Evolutionary conservation across 2,888 invertebrate species (phyloP), one percentile per base, ranked within the genome.

Genomic region (Drosophila borealis): DNA sequence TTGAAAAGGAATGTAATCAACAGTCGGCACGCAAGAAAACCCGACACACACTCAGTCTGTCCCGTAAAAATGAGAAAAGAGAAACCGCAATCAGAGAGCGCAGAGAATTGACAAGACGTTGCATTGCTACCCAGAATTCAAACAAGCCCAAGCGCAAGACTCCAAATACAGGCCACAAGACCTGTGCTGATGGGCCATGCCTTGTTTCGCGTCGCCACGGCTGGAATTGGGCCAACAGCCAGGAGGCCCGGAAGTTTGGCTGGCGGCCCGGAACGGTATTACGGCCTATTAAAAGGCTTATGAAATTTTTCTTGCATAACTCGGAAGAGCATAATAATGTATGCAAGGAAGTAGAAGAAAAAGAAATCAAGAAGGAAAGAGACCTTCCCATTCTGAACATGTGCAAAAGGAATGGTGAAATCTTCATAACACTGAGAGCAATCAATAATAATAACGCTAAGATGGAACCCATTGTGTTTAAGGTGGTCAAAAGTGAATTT

Each of bases 151-250:
- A 9, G 0, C 25, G 92, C 0, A 92, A 93, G 13, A 90, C 93
- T 2, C 33, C 39, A 0, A 41, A 19, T 11, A 0, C 6, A 94
- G 0, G 95, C 0, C 95, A 95, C 78, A 94, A 93, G 65, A 8
- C 8, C 29, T 8, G 29, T 8, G 8, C 2, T 8, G 8, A 8
- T 29, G 29, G 29, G 29, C 87, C 92, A 51, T 95, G 95, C 80
- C 89, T 93, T 2, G 95, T 95, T 0, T 95, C 95, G 0, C 91
- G 93, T 0, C 90, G 93, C 25, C 95, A 95, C 94, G 95, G 95
- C 0, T 96, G 95, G 95, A 89, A 94, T n/a, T 96, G 95, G 95
- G 94, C 78, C 5, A 48, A 73, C 0, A 75, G 87, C 10, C 74
- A 75, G 1, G 62, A 70, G 19, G 90, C 88, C 0, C 62, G 70